Evolutionary conservation across 1,140 invertebrate genomes (phyloP), one percentile per base, ranked within the genome.

Genomic region (Drosophila pseudoobscura): DNA sequence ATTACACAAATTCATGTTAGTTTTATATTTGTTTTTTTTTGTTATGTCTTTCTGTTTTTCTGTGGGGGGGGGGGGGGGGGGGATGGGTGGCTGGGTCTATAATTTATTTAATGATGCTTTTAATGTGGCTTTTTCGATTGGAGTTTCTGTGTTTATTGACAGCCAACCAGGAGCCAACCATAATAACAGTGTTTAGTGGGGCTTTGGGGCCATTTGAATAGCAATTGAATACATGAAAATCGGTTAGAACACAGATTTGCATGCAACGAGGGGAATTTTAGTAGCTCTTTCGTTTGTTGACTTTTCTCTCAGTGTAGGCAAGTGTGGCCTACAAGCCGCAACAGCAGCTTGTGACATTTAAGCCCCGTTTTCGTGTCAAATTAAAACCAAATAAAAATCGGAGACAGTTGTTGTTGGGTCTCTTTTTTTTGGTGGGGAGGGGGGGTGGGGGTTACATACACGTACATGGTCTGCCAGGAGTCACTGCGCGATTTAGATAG

Each of bases 361-460:
- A 66, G 78, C 66, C 47, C 54, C 39, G 63, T 47, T 78, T 75
- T 56, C 41, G 24, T 87, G 78, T 87, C 82, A 85, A 85, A 85
- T 88, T 88, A 85, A 85, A 85, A 88, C 62, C 82, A 88, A 85
- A 85, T 85, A 85, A 85, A 85, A 85, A 61, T 60, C 58, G 39
- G 50, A 61, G 73, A 80, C 62, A 80, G 65, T 5, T 6, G 44
- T 20, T 56, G 24, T 31, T 22, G 39, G 6, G 7, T 44, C 17
- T 7, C 4, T 39, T 39, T 39, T 39, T 39, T 39, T 39, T 17
- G 15, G n/a, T n/a, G n/a, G n/a, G n/a, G n/a, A n/a, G n/a, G 17
- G 17, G 17, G 17, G 0, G 17, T 0, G 17, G 9, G 61, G 45
- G 26, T 56, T 72, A 78, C 78, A 74, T 87, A 85, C 84, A 78